A percentile compares a stretch with the other conserved stretches of the same genome.
Evolutionary conservation across 2,113 vertebrate species (phyloP).

Genomic region (Colinus virginianus): DNA sequence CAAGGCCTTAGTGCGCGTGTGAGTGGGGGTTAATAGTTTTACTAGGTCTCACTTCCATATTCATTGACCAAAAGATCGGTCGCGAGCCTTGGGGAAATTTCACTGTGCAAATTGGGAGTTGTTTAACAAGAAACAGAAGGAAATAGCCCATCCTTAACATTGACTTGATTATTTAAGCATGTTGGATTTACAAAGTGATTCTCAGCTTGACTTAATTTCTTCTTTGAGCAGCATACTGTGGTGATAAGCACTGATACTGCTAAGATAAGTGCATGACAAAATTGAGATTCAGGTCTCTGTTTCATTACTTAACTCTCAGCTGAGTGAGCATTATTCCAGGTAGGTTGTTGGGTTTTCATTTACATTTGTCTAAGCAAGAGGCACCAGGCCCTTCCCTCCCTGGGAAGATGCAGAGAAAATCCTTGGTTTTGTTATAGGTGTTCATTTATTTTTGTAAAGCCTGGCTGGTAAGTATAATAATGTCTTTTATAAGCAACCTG

Average conservation of each 20-base stretch:
- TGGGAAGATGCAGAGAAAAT: background rate
- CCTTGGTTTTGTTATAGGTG: background rate
- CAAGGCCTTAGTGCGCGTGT: background rate
- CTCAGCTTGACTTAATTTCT: background rate
- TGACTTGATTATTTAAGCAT: background rate
- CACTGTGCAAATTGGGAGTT: background rate
- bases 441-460: background rate
- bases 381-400: background rate
- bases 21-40: background rate
- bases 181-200: slow-evolving; percentile 16
- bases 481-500: background rate
- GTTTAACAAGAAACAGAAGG: background rate
- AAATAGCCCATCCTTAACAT: background rate
- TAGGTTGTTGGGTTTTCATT: background rate
- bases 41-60: background rate
- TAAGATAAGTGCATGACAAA: background rate
- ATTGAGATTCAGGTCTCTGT: background rate
- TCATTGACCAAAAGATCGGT: background rate
- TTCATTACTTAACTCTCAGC: background rate
- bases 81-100: background rate
- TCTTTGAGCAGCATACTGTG: background rate
- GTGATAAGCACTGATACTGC: background rate
- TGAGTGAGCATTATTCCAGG: fast-evolving
- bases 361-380: background rate
- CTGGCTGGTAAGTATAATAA: background rate